phyloP scores from a whole-genome alignment of 2,888 invertebrate species.

The Lasiommata megera region DNA sequence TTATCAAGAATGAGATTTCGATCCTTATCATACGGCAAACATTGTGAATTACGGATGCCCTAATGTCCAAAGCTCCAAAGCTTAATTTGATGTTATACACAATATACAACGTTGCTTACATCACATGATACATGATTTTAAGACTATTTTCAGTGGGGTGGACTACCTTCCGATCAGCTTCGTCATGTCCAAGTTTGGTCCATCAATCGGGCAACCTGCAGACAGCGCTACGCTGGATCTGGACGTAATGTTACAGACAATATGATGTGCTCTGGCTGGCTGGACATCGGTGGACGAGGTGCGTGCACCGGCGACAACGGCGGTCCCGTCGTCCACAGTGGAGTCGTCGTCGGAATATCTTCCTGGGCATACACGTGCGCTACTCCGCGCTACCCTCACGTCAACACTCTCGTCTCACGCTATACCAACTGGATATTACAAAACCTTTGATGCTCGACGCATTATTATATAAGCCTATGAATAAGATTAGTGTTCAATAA shows the following conservation, averaged over 20 bases:
- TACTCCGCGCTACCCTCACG: constrained; percentile 43
- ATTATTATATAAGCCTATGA: not conserved
- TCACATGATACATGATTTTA: too few relatives aligned
- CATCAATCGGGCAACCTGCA: not conserved
- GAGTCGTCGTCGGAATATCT: constrained; percentile 44
- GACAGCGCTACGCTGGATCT: constrained; percentile 35
- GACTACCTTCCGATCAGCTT: not conserved
- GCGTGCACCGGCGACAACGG: constrained; percentile 54
- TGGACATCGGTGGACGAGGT: constrained; percentile 47
- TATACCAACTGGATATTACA: constrained; percentile 44
- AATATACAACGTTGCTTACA: not conserved
- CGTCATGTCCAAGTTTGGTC: not conserved
- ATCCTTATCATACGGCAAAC: too few relatives aligned
- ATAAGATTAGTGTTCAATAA: not conserved
- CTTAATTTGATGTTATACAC: too few relatives aligned
- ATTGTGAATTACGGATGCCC: too few relatives aligned
- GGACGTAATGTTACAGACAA: constrained; percentile 42
- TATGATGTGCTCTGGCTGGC: constrained; percentile 53
- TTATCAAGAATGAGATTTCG: too few relatives aligned
- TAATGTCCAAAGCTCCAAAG: too few relatives aligned
- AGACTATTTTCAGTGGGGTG: constrained; percentile 7
- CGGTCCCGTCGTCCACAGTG: constrained; percentile 48
- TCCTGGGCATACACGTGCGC: constrained; percentile 48
- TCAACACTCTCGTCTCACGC: constrained; percentile 45
- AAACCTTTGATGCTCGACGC: constrained; percentile 36